These are phyloP conservation scores for Hydrotaea diabolus DNA, from an alignment of 2,888 invertebrate genomes.

Conservation along the genomic window DNA sequence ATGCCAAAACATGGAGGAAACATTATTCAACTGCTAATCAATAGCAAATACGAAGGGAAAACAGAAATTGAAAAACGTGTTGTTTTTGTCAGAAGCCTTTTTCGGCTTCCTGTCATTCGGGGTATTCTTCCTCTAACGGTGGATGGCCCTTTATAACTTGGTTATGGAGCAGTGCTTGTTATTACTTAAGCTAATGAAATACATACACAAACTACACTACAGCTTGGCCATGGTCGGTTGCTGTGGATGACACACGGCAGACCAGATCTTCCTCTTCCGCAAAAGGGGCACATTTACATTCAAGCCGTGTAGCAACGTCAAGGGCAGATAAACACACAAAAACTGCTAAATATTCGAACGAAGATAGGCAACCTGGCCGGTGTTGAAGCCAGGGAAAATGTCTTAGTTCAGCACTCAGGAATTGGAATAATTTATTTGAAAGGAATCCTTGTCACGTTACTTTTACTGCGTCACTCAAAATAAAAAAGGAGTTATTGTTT, in stretches of 20 bases:
- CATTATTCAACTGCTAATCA: conserved; percentile 30
- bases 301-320: conserved; percentile 22
- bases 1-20: conserved; percentile 13
- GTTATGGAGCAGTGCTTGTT: conserved; percentile 3
- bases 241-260: neutral
- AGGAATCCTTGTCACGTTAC: no score
- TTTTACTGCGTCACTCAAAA: no score
- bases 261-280: neutral
- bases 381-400: neutral
- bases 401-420: neutral
- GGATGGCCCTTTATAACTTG: conserved; percentile 6
- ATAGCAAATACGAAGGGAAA: conserved; percentile 11
- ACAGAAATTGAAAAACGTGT: conserved; percentile 28
- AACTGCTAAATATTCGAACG: no score
- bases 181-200: conserved; percentile 35
- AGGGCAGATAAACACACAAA: neutral
- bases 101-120: neutral
- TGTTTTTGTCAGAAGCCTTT: conserved; percentile 1
- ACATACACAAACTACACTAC: neutral
- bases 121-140: neutral
- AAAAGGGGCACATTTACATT: conserved; percentile 49
- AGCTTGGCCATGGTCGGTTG: neutral
- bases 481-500: no score
- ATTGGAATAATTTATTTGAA: neutral
- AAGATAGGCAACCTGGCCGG: neutral